Percentiles rank a stretch among this genome's conserved stretches.
Conservation (phyloP, 2,797 vertebrate species). For the Schizothorax lantsangensis region DNA sequence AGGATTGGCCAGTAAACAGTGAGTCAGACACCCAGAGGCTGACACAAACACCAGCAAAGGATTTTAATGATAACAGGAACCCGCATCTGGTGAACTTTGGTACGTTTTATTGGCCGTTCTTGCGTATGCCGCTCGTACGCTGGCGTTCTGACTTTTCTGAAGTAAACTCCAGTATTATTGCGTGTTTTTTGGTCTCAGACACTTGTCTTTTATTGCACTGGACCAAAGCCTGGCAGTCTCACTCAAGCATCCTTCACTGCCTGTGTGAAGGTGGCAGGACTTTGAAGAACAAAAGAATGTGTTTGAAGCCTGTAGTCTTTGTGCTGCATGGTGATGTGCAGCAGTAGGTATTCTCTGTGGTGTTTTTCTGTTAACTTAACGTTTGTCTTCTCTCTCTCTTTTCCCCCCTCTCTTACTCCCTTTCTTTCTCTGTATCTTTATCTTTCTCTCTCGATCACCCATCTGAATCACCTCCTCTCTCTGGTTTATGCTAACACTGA, state of each 20-base stretch:
- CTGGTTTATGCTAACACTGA: slow-evolving; percentile 25
- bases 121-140: not conserved
- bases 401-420: not conserved
- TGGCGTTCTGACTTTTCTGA: slow-evolving; percentile 20
- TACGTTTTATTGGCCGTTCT: slow-evolving; percentile 14
- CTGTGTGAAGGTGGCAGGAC: slow-evolving; percentile 59
- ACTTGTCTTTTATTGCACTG: slow-evolving; percentile 47
- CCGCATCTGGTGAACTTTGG: not conserved
- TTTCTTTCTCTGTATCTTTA: slow-evolving; percentile 14
- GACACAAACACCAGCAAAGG: not conserved
- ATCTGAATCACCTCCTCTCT: slow-evolving; percentile 43
- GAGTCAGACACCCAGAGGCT: slow-evolving; percentile 29
- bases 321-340: slow-evolving; percentile 46
- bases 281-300: slow-evolving; percentile 62
- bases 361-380: slow-evolving; percentile 58
- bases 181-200: slow-evolving; percentile 14
- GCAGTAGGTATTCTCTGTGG: slow-evolving; percentile 44
- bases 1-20: slow-evolving; percentile 22
- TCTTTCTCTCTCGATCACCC: slow-evolving; percentile 39
- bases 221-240: slow-evolving; percentile 38
- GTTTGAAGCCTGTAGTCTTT: slow-evolving; percentile 57
- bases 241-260: slow-evolving; percentile 40
- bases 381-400: slow-evolving; percentile 52
- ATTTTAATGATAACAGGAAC: slow-evolving; percentile 30
- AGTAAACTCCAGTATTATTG: slow-evolving; percentile 9